A percentile compares a stretch with the other conserved stretches of the same genome.
Conservation (phyloP, 2,888 invertebrate genomes). For the Muscina levida region DNA sequence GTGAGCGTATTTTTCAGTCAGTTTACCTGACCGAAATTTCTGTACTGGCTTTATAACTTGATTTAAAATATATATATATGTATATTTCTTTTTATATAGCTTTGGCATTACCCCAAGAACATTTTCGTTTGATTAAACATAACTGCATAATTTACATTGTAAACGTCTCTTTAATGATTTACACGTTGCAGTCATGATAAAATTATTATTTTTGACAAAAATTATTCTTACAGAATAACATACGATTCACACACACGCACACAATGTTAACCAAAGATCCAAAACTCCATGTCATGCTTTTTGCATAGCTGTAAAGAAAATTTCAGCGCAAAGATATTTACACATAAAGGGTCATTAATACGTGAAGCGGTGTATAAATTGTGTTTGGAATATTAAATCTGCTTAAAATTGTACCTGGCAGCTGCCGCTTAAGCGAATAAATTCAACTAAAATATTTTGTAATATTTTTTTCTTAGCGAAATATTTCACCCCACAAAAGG, state of each 20-base stretch:
- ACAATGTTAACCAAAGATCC: background rate
- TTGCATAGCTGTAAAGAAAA: no score
- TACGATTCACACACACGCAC: constrained; percentile 21
- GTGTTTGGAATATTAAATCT: constrained; percentile 60
- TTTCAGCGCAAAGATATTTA: constrained; percentile 26
- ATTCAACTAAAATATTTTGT: constrained; percentile 15
- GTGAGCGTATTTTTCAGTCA: no score
- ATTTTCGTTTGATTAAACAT: background rate
- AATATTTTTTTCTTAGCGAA: background rate
- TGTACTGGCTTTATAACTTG: no score
- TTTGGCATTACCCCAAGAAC: background rate
- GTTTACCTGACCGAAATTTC: no score
- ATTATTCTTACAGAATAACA: constrained; percentile 24
- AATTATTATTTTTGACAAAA: constrained; percentile 51
- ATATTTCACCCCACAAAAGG: background rate
- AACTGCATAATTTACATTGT: constrained; percentile 37
- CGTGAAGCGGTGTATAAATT: constrained; percentile 65
- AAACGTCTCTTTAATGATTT: constrained; percentile 61
- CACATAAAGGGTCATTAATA: constrained; percentile 62
- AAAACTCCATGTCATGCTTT: background rate
- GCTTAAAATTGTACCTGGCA: background rate
- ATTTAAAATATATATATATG: no score
- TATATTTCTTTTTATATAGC: background rate
- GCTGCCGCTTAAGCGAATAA: constrained; percentile 16
- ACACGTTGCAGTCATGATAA: constrained; percentile 50